A percentile compares a stretch with the other conserved stretches of the same genome.
Evolutionary conservation across 2,888 invertebrate genomes (phyloP).

Genomic region (Lomographa bimaculata): DNA sequence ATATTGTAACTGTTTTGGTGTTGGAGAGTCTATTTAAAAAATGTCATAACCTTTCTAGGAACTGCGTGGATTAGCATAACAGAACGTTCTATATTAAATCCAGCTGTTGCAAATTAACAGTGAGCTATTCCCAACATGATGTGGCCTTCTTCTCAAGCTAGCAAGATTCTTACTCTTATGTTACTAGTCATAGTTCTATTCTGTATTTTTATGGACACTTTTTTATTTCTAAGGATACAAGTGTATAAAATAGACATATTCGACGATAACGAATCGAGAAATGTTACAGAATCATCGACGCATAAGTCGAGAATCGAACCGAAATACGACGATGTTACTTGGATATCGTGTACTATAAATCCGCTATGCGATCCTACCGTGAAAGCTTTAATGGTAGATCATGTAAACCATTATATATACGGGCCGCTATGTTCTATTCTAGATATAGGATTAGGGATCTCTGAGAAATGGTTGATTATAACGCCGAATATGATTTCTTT

Average conservation of each 20-base stretch:
- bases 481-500: slow-evolving; percentile 94
- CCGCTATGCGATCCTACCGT: slow-evolving; percentile 92
- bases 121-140: slow-evolving; percentile 76
- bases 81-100: slow-evolving; percentile 8
- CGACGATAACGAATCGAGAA: slow-evolving; percentile 41
- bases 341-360: slow-evolving; percentile 88
- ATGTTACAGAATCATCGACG: slow-evolving; percentile 53
- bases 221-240: slow-evolving; percentile 87
- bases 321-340: slow-evolving; percentile 79
- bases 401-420: slow-evolving; percentile 92
- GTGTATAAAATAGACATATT: slow-evolving; percentile 85
- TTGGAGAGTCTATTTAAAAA: slow-evolving; percentile 19
- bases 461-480: slow-evolving; percentile 82
- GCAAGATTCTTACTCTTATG: slow-evolving; percentile 85
- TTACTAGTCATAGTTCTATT: slow-evolving; percentile 84
- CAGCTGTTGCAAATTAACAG: slow-evolving; percentile 14
- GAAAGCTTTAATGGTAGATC: slow-evolving; percentile 92
- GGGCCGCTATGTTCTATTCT: slow-evolving; percentile 90
- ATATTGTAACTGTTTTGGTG: slow-evolving; percentile 16
- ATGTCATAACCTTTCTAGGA: slow-evolving; percentile 16
- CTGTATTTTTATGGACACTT: slow-evolving; percentile 89
- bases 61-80: slow-evolving; percentile 21
- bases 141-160: slow-evolving; percentile 89
- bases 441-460: slow-evolving; percentile 86
- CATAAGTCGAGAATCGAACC: slow-evolving; percentile 39